Percentiles rank a stretch among this genome's conserved stretches.
phyloP scores from a whole-genome alignment of 2,797 vertebrate species.

The Gila robusta region DNA sequence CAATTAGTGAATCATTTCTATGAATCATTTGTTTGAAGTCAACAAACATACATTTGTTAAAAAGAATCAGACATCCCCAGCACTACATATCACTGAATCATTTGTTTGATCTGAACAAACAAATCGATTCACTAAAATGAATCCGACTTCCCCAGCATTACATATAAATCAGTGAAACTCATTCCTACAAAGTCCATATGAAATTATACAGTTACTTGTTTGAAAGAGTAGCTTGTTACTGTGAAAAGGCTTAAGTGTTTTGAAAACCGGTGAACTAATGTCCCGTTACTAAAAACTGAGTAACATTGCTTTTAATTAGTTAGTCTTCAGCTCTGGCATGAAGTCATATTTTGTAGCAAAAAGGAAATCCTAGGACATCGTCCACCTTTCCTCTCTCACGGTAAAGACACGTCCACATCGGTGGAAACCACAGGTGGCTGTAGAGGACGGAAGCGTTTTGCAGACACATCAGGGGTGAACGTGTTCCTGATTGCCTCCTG shows the following conservation, averaged over 20 bases:
- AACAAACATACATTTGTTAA: not conserved
- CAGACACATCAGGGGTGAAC: constrained; percentile 20
- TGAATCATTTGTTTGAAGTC: not conserved
- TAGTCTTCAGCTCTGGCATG: not conserved
- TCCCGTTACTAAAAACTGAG: not conserved
- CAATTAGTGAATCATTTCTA: not conserved
- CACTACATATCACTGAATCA: not conserved
- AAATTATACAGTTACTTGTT: not conserved
- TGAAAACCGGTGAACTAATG: not conserved
- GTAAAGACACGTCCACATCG: constrained; percentile 12
- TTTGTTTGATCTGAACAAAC: not conserved
- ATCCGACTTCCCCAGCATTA: not conserved
- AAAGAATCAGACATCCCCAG: not conserved
- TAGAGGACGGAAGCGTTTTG: not conserved
- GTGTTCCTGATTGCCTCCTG: constrained; percentile 37
- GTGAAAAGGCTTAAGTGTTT: not conserved
- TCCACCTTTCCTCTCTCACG: not conserved
- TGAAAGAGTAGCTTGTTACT: not conserved
- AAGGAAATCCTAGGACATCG: not conserved
- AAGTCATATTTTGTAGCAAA: constrained; percentile 12
- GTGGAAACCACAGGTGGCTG: constrained; percentile 26
- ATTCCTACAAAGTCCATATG: not conserved
- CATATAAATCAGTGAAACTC: not conserved
- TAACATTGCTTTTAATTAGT: not conserved
- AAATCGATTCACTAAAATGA: not conserved